phyloP scores from a whole-genome alignment of 2,888 invertebrate genomes.

The Elysia crispata region DNA sequence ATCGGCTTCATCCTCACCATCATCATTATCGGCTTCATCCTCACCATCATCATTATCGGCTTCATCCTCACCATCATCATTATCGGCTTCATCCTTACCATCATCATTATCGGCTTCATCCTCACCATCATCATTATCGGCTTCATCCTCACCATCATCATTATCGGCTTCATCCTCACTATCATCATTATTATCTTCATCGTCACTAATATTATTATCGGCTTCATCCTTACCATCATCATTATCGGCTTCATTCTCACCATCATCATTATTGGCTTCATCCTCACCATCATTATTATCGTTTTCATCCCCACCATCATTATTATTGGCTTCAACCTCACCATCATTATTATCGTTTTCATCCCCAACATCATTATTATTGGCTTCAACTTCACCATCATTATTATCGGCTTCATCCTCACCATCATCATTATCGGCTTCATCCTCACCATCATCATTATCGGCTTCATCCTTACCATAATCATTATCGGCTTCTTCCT shows the following conservation, averaged over 20 bases:
- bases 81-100: slow-evolving; percentile 24
- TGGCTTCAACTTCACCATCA: no score
- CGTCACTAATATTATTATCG: background rate
- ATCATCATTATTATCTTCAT: slow-evolving; percentile 28
- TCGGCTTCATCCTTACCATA: no score
- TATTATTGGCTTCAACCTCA: background rate
- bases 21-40: no score
- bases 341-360: background rate
- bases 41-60: background rate
- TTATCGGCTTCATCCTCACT: slow-evolving; percentile 10
- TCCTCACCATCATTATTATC: slow-evolving; percentile 14
- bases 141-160: slow-evolving; percentile 20
- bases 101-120: slow-evolving; percentile 33
- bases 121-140: slow-evolving; percentile 27
- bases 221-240: slow-evolving; percentile 13
- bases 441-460: no score
- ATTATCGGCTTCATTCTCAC: background rate
- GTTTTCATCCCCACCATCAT: background rate
- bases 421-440: no score
- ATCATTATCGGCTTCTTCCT: no score
- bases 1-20: no score
- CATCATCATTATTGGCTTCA: slow-evolving; percentile 9
- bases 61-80: slow-evolving; percentile 29
- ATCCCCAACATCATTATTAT: no score
- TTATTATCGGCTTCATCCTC: no score